Evolutionary conservation across 2,888 invertebrate genomes (phyloP), one percentile per base, ranked within the genome.

Genomic region (Spisula subtruncata): DNA sequence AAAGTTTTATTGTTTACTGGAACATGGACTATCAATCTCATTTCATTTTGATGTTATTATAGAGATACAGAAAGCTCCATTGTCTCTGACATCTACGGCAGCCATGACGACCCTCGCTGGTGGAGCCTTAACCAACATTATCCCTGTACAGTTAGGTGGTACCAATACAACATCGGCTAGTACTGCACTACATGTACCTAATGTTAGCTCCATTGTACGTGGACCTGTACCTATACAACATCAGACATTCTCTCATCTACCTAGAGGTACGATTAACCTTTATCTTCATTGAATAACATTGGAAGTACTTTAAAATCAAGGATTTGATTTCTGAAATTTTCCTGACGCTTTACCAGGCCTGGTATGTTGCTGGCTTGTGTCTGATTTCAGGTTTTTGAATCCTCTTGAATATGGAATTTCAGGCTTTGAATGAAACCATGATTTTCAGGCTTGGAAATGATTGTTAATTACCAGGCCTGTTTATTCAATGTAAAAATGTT

Each of bases 201-300:
- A 90, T 84, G 92, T 90, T 16, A 92, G 92, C 56, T 89, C 92
- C 6, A 92, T 92, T 18, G 87, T 89, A 20, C 79, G 92, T 18
- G 84, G 90, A 16, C 79, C 89, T 56, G 51, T 86, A 8, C 87
- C 89, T 5, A 18, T 81, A 16, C 89, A 89, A 20, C 88, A 84
- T 18, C 81, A 88, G 6, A 71, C 92, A 29, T 90, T 90, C 82
- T 85, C 87, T 8, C 92, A 92, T 83, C 51, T 89, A 14, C 90
- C 92, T 14, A 88, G 89, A 85, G 92, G 92, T 91, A 83, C 20
- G 85, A 51, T 51, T 51, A 10, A 4, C 14, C 16, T 51, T 41
- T 8, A 8, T 41, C 8, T 41, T 8, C 41, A 5, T 41, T 41
- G 2, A 41, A 41, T 41, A 41, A 8, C 41, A 41, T 41, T 41